Conservation (phyloP, 2,888 invertebrate species). For the Phaedon cochleariae region DNA sequence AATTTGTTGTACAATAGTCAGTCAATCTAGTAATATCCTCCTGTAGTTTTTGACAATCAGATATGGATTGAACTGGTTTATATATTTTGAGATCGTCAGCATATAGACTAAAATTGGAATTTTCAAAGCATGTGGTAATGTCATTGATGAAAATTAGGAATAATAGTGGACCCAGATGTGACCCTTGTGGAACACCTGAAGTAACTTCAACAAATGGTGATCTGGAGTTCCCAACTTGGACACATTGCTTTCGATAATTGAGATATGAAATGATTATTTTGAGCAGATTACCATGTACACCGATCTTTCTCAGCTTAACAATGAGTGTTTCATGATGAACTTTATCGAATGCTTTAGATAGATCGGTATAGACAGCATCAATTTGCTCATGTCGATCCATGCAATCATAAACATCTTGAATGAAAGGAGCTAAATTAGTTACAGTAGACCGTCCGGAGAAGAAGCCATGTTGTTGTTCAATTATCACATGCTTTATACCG, state of each 20-base stretch:
- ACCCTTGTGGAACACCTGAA: too few species aligned
- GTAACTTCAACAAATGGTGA: too few species aligned
- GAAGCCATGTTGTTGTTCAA: slow-evolving; percentile 13
- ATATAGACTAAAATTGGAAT: not conserved
- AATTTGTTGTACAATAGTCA: not conserved
- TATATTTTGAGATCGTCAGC: slow-evolving; percentile 2
- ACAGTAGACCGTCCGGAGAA: slow-evolving; percentile 5
- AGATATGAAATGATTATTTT: too few species aligned
- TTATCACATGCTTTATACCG: slow-evolving; percentile 5
- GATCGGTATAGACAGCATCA: slow-evolving; percentile 1
- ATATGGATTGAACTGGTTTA: not conserved
- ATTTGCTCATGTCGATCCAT: slow-evolving; percentile 4
- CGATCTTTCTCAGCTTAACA: too few species aligned
- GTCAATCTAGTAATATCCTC: not conserved
- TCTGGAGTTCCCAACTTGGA: too few species aligned
- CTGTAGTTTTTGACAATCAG: not conserved
- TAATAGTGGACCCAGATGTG: not conserved
- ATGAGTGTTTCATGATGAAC: too few species aligned
- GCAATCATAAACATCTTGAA: not conserved
- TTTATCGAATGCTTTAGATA: too few species aligned
- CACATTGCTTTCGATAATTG: too few species aligned
- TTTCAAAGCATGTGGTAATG: not conserved
- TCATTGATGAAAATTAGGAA: not conserved
- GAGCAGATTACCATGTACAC: too few species aligned
- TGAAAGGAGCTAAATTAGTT: slow-evolving; percentile 5